Base-by-base conservation (phyloP, 1,140 invertebrate genomes). In the Diabrotica undecimpunctata region DNA sequence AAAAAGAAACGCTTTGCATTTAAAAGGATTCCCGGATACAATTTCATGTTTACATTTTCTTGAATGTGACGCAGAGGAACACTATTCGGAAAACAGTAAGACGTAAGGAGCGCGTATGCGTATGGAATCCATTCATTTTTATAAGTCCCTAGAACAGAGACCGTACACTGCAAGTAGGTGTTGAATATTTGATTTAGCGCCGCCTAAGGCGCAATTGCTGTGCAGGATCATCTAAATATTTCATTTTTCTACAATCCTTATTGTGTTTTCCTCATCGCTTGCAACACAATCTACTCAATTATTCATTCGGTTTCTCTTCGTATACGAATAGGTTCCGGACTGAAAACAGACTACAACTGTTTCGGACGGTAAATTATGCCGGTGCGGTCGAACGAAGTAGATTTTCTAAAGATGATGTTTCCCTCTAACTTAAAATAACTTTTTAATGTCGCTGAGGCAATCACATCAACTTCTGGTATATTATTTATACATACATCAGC, bases 101-200 rank as follows among this genome's bases (percentile, higher is more conserved):
- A n/a, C 9, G 55, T 6, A 57, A 41, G 37, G 11, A 12, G 37
- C 37, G 37, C 36, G 54, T 41, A 38, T 12, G 55, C 55, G 55
- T 41, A 25, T 37, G 12, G 37, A 61, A 25, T 61, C 50, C 59
- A 61, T 61, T 61, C 50, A 61, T 61, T 61, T 61, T 61, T 61
- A 61, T 51, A 51, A 57, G 35, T 37, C 55, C 25, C n/a, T 46
- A 3, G 55, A 12, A 57, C 9, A 57, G 10, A 37, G 13, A 11
- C 25, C 13, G 41, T n/a, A 61, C 51, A 39, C 59, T 41, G 39
- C 41, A 37, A 37, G 38, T 52, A 12, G 59, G 59, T 51, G 59
- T 61, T 61, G 41, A 61, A 61, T 61, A 61, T 61, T 61, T 61
- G 59, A 61, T 61, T 52, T 61, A 61, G 46, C 50, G 25, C 41